Base-by-base conservation (phyloP, 2,113 vertebrate genomes). In the Cheirogaleus medius region DNA sequence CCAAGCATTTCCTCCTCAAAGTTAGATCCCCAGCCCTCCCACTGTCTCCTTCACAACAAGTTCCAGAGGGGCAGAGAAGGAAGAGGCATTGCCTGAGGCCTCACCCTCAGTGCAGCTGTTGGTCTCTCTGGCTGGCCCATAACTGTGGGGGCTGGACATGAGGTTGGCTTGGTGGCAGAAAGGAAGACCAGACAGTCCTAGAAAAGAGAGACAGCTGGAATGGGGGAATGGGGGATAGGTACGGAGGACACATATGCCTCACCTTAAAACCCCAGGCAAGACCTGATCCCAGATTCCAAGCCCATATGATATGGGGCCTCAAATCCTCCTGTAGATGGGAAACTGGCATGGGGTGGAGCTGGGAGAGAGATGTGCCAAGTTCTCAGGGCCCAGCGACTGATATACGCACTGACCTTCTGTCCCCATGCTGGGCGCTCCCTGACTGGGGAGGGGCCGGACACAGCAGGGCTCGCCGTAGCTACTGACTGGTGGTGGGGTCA, bases 161-260 rank as follows among this genome's bases (percentile, higher is more conserved):
- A 99, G 99, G 97, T 98, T 99, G 92, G 99, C 97, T 98, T 99
- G 99, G 42, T 99, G 99, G 98, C 99, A 99, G 90, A 99, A 99
- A 64, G 99, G 98, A 97, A 99, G 97, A 92, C 99, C 99, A 5
- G 98, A 99, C 69, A 99, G 97, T 82, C 99, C 99, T 99, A 96
- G 47, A 94, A 88, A 97, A 96, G 63, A 88, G 42, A 58, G 54
- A 39, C 14, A 44, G 58, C 76, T 87, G 86, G 82, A 71, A 69
- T 0, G 1, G 27, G 68, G 86, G 82, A 71, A 69, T 0, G 1
- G 27, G 68, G 20, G 44, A 42, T 68, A 56, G 56, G 64, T 58
- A 87, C 64, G 54, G 64, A 54, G 20, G 68, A 63, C 8, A 47
- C 39, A 17, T 9, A 49, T 71, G 44, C 32, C 91, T 94, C 56